Evolutionary conservation across 2,888 invertebrate genomes (phyloP).

Genomic region (Liposcelis brunnea): DNA sequence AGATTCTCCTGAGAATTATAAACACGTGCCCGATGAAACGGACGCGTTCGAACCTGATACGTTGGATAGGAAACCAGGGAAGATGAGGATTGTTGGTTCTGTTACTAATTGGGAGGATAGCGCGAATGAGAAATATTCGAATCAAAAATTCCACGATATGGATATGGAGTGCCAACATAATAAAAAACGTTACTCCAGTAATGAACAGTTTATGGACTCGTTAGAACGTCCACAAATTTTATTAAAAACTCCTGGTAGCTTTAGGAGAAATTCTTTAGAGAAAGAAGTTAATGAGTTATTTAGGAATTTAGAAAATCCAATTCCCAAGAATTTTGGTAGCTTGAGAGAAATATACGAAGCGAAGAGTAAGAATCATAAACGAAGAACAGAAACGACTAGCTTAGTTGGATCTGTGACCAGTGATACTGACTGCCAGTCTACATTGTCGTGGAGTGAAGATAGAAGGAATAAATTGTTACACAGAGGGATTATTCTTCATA

Average conservation of each 20-base stretch:
- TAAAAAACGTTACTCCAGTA: slow-evolving; percentile 12
- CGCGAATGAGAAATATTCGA: slow-evolving; percentile 25
- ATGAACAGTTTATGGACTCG: slow-evolving; percentile 29
- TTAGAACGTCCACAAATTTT: slow-evolving; percentile 41
- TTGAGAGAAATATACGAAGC: slow-evolving; percentile 58
- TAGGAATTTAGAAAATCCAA: slow-evolving; percentile 13
- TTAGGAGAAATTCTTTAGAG: slow-evolving; percentile 34
- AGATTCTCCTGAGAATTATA: slow-evolving; percentile 60
- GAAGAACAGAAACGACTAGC: slow-evolving; percentile 14
- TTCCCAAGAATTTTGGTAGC: slow-evolving; percentile 39
- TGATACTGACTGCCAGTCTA: slow-evolving; percentile 17
- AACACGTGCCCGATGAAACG: slow-evolving; percentile 51
- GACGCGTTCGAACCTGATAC: slow-evolving; percentile 77
- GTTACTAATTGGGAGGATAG: slow-evolving; percentile 25
- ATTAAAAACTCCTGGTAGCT: slow-evolving; percentile 50
- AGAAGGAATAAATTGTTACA: slow-evolving; percentile 13
- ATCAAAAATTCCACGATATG: slow-evolving; percentile 7
- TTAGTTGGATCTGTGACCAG: slow-evolving; percentile 16
- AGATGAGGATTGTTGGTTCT: slow-evolving; percentile 28
- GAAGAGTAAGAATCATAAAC: slow-evolving; percentile 13
- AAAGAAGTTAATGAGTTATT: slow-evolving; percentile 21
- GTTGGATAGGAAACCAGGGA: slow-evolving; percentile 57
- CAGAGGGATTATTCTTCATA: slow-evolving; percentile 3
- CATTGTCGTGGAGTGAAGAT: slow-evolving; percentile 21
- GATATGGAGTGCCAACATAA: slow-evolving; percentile 5